Percentiles rank a stretch among this genome's conserved stretches.
Evolutionary conservation across 1,140 invertebrate genomes (phyloP).

Genomic region (Steinernema feltiae): DNA sequence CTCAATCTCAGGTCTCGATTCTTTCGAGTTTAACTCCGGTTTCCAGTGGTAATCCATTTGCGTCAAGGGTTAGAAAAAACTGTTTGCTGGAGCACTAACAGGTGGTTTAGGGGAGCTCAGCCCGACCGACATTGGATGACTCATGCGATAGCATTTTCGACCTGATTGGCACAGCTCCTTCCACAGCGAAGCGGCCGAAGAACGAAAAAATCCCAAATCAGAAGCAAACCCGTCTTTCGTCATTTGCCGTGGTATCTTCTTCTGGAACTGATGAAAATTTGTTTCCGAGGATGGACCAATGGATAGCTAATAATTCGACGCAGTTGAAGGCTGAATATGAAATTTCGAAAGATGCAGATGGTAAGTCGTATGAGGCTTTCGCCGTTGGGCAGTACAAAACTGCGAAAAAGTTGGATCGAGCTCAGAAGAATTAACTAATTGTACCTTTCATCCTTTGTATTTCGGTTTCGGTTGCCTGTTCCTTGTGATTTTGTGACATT

Average conservation of each 20-base stretch:
- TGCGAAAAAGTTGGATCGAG: not conserved
- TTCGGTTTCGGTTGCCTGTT: no score
- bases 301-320: not conserved
- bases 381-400: slow-evolving; percentile 34
- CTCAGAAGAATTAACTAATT: slow-evolving; percentile 28
- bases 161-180: not conserved
- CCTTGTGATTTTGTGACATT: no score
- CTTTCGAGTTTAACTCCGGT: no score
- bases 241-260: not conserved
- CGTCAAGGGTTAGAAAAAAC: not conserved
- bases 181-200: not conserved
- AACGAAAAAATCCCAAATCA: not conserved
- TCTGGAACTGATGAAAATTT: not conserved
- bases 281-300: not conserved
- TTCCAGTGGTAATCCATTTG: slow-evolving; percentile 2
- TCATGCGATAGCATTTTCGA: not conserved
- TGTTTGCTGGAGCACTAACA: not conserved
- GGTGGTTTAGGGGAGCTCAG: not conserved
- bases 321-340: not conserved
- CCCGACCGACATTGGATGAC: not conserved
- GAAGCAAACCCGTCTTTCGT: not conserved
- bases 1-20: not conserved
- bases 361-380: slow-evolving; percentile 43
- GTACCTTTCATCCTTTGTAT: no score
- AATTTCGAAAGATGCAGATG: not conserved